Evolutionary conservation across 1,140 invertebrate species (phyloP).

Genomic region (Mycetomoellerius zeteki): DNA sequence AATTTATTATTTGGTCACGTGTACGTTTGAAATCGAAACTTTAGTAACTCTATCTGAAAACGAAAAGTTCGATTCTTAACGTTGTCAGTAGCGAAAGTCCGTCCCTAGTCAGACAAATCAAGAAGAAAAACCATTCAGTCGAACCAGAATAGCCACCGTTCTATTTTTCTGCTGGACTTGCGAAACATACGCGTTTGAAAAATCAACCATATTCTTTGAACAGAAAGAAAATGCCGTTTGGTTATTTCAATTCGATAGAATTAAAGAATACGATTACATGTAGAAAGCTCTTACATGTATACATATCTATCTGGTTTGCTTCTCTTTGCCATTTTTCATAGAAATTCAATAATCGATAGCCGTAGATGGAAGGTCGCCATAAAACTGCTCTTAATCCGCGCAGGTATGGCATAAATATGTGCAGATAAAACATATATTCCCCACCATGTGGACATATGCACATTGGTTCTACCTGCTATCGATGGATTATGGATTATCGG

Average conservation of each 20-base stretch:
- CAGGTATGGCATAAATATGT: constrained; percentile 55
- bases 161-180: constrained; percentile 36
- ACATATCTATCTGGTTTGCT: not conserved
- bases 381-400: constrained; percentile 60
- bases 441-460: constrained; percentile 37
- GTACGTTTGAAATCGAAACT: constrained; percentile 20
- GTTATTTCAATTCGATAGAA: constrained; percentile 55
- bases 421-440: constrained; percentile 50
- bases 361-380: constrained; percentile 49
- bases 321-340: not conserved
- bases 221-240: constrained; percentile 53
- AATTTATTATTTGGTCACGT: constrained; percentile 42
- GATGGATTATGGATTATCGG: constrained; percentile 83
- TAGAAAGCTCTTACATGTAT: constrained; percentile 5
- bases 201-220: constrained; percentile 40
- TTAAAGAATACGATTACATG: constrained; percentile 44
- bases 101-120: constrained; percentile 50
- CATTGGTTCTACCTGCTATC: constrained; percentile 68
- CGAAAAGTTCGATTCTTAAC: constrained; percentile 16
- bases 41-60: constrained; percentile 10
- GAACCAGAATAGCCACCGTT: constrained; percentile 7
- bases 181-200: constrained; percentile 49
- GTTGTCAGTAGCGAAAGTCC: constrained; percentile 52
- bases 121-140: not conserved
- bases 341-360: constrained; percentile 59